Evolutionary conservation across 1,140 invertebrate species (phyloP).

Genomic region (Cardiocondyla obscurior): DNA sequence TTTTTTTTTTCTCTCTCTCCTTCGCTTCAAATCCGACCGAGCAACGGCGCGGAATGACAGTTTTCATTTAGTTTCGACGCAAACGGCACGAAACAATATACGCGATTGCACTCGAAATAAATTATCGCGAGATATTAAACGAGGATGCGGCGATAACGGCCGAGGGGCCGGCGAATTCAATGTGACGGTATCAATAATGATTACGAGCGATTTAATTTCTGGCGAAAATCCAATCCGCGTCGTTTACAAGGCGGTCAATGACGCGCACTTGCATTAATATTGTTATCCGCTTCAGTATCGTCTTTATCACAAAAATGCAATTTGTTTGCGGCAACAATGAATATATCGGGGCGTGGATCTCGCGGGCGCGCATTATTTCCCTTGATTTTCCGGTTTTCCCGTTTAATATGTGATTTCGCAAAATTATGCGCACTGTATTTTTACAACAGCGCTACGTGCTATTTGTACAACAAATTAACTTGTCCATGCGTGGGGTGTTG

Average conservation of each 20-base stretch:
- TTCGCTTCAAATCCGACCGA: slow-evolving; percentile 38
- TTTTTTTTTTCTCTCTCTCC: too few species aligned
- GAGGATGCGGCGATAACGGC: slow-evolving; percentile 27
- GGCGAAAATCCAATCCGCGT: slow-evolving; percentile 38
- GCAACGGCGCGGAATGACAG: slow-evolving; percentile 24
- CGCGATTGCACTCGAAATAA: slow-evolving; percentile 27
- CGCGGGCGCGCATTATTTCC: slow-evolving; percentile 35
- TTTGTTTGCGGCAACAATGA: slow-evolving; percentile 37
- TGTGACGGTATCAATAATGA: slow-evolving; percentile 36
- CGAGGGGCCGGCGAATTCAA: slow-evolving; percentile 7
- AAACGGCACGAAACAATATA: slow-evolving; percentile 37
- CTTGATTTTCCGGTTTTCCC: slow-evolving; percentile 42
- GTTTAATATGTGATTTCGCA: slow-evolving; percentile 45
- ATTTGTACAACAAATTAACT: slow-evolving; percentile 45
- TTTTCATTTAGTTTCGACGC: slow-evolving; percentile 44
- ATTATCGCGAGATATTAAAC: slow-evolving; percentile 47
- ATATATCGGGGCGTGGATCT: slow-evolving; percentile 21
- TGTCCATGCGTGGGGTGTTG: not conserved
- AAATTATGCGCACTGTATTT: slow-evolving; percentile 28
- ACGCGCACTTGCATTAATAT: slow-evolving; percentile 18
- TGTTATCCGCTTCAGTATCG: slow-evolving; percentile 29
- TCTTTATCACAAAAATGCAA: slow-evolving; percentile 42
- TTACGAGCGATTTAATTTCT: slow-evolving; percentile 43
- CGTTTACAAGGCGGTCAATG: slow-evolving; percentile 28
- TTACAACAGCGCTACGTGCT: not conserved